Evolutionary conservation across 2,888 invertebrate genomes (phyloP), one percentile per base, ranked within the genome.

Genomic region (Rhimphoctona megacephalus): DNA sequence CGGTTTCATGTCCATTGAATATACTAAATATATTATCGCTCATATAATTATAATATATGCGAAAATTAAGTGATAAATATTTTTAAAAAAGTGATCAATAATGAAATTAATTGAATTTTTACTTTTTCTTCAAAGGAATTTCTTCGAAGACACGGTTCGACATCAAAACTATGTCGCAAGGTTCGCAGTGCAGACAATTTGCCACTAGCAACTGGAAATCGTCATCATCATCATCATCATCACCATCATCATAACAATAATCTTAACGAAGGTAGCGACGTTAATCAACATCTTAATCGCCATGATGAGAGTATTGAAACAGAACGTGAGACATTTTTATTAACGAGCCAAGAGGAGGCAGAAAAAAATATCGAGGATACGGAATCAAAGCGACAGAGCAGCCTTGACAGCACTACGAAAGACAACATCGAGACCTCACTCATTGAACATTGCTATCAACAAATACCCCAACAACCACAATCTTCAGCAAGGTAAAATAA

Each of bases 91-190:
- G 1, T 39, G 0, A 39, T 1, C 9, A 19, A 72, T 22, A 52
- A 72, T 19, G 1, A 83, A 64, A 49, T 52, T 0, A 25, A 43
- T 83, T 79, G 36, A 2, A 19, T 22, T 49, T 9, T 39, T 72
- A 39, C 22, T 25, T 49, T 52, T 89, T 78, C 66, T 64, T 90
- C 88, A 5, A 87, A 94, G 91, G 97, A 97, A 94, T 97, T 97
- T 93, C 95, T 97, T 91, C 95, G 97, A 77, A 95, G 97, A 83
- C 97, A 97, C 93, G 97, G 97, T 43, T 97, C 97, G 22, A 97
- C 97, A 91, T 97, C 97, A 81, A 96, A 96, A 90, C 95, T 97
- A 83, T 97, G 97, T 93, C 96, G 97, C 54, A 97, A 97, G 94
- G 97, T 97, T 89, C 96, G 97, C 92, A 96, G 96, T 94, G 96